These are phyloP conservation scores for Python bivittatus DNA, from an alignment of 2,113 vertebrate species.

Conservation along the genomic window DNA sequence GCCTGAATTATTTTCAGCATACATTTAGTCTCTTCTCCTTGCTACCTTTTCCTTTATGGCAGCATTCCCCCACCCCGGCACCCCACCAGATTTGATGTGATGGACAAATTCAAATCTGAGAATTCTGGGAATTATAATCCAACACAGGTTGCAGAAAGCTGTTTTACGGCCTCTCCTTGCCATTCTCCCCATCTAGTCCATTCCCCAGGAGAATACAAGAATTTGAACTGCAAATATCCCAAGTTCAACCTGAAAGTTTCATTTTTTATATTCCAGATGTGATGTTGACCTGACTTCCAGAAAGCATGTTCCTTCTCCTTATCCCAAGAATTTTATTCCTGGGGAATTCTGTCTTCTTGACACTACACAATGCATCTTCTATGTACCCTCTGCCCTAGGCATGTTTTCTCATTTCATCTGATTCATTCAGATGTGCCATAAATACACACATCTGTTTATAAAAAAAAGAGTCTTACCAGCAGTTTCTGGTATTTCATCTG, in stretches of 20 bases:
- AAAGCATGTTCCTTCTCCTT: not conserved
- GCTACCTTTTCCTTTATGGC: not conserved
- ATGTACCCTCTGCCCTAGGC: not conserved
- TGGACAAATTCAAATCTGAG: not conserved
- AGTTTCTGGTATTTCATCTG: constrained; percentile 89
- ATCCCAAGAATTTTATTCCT: too few relatives aligned
- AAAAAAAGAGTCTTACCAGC: constrained; percentile 77
- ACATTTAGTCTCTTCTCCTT: not conserved
- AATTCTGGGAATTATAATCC: not conserved
- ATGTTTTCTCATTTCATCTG: not conserved
- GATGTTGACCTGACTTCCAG: too few relatives aligned
- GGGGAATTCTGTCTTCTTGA: not conserved
- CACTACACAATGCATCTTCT: not conserved
- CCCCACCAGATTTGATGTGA: not conserved
- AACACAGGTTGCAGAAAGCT: not conserved
- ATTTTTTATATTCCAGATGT: not conserved
- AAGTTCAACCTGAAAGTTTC: not conserved
- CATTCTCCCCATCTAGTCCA: not conserved
- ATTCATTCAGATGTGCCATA: not conserved
- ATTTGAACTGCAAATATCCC: not conserved
- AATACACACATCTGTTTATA: not conserved
- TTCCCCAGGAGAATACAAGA: not conserved
- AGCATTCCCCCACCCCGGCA: too few relatives aligned
- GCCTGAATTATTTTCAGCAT: not conserved
- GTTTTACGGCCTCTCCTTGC: too few relatives aligned